Evolutionary conservation across 1,140 invertebrate genomes (phyloP).

Genomic region (Cheumatopsyche charites): DNA sequence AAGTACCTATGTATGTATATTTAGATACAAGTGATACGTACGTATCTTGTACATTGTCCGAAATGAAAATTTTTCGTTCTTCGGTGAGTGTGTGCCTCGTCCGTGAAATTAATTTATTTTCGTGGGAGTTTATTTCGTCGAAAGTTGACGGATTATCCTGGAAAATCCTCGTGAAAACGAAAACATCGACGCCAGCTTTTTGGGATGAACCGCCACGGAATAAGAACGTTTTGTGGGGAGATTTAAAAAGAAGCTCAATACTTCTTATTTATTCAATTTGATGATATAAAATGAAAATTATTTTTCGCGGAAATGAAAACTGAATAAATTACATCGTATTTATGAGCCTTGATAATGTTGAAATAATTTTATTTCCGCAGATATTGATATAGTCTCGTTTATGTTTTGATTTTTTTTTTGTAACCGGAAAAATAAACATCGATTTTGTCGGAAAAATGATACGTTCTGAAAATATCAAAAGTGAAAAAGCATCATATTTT

Average conservation of each 20-base stretch:
- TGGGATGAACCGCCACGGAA: neutral
- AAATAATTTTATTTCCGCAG: too few species aligned
- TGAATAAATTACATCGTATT: neutral
- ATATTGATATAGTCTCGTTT: too few species aligned
- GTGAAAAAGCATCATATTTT: neutral
- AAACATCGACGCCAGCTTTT: constrained; percentile 5
- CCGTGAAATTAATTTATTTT: constrained; percentile 15
- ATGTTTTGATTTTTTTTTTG: too few species aligned
- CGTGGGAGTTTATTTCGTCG: neutral
- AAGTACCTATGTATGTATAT: too few species aligned
- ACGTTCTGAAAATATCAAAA: neutral
- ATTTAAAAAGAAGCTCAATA: constrained; percentile 5
- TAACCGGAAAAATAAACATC: too few species aligned
- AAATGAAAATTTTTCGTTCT: neutral
- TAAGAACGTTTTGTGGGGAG: neutral
- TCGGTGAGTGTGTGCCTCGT: neutral
- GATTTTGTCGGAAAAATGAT: too few species aligned
- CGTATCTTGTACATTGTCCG: neutral
- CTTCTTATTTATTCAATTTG: constrained; percentile 7
- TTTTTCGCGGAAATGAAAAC: neutral
- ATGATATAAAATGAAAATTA: neutral
- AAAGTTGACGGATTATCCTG: constrained; percentile 10
- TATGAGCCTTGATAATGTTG: too few species aligned
- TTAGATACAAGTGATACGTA: too few species aligned
- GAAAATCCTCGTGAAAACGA: constrained; percentile 27